These are phyloP conservation scores for Frankliniella intonsa DNA, from an alignment of 2,888 invertebrate genomes.

Conservation along the genomic window DNA sequence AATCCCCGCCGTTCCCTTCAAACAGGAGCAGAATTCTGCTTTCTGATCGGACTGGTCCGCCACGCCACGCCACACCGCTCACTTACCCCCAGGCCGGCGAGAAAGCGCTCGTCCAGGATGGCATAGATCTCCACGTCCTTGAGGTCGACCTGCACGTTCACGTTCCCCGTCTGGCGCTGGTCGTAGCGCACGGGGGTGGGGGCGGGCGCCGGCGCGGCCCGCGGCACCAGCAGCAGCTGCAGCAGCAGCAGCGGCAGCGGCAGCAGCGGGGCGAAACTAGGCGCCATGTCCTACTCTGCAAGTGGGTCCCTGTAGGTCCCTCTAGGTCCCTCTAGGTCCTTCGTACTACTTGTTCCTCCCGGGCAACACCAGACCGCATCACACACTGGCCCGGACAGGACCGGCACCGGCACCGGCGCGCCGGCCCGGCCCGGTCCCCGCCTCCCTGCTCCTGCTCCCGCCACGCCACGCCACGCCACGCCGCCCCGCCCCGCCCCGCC, in stretches of 20 bases:
- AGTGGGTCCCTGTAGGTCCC: neutral
- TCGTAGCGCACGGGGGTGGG: constrained; percentile 49
- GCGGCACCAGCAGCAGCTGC: neutral
- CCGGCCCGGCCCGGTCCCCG: neutral
- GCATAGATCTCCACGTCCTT: constrained; percentile 74
- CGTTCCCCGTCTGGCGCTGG: constrained; percentile 72
- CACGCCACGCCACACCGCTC: too few relatives aligned
- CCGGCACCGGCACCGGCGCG: neutral
- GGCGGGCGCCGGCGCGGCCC: constrained; percentile 27
- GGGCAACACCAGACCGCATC: neutral
- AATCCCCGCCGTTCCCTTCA: too few relatives aligned
- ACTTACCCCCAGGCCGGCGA: constrained; percentile 14
- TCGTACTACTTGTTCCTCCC: neutral
- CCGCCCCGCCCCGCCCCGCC: neutral
- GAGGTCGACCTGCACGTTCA: constrained; percentile 73
- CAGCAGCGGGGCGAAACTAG: constrained; percentile 11
- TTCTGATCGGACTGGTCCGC: too few relatives aligned
- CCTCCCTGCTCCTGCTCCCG: neutral
- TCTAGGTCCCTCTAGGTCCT: neutral
- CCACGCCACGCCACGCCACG: neutral
- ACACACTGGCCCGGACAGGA: neutral
- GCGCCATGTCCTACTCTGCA: constrained; percentile 25
- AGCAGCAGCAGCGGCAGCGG: neutral
- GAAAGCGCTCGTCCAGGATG: constrained; percentile 51
- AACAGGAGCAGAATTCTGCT: too few relatives aligned